Conservation (phyloP, 2,888 invertebrate species). For the Scrobipalpa costella region DNA sequence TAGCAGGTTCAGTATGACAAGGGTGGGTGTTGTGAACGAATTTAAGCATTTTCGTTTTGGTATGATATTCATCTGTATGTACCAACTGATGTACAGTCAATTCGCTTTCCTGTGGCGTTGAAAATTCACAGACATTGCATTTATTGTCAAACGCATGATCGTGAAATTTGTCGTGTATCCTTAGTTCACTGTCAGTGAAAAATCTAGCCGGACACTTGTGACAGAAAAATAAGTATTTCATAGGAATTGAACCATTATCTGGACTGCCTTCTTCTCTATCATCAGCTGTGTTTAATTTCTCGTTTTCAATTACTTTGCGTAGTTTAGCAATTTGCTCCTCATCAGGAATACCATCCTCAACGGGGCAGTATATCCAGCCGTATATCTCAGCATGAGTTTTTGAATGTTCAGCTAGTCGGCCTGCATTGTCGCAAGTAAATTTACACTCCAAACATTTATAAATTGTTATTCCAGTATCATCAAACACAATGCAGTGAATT, state of each 20-base stretch:
- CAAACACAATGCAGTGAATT: conserved; percentile 83
- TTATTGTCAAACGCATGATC: conserved; percentile 82
- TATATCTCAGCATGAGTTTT: conserved; percentile 88
- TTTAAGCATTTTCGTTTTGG: conserved; percentile 86
- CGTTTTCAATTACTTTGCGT: conserved; percentile 65
- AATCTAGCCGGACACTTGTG: conserved; percentile 92
- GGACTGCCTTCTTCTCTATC: conserved; percentile 52
- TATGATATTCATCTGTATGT: conserved; percentile 90
- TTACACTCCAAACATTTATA: conserved; percentile 89
- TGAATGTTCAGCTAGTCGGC: conserved; percentile 85
- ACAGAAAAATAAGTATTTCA: conserved; percentile 84
- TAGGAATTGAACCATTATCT: conserved; percentile 56
- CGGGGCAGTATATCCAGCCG: conserved; percentile 86
- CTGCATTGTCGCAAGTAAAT: conserved; percentile 88
- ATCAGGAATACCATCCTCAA: conserved; percentile 83
- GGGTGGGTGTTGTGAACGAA: conserved; percentile 84
- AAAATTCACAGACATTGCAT: conserved; percentile 90
- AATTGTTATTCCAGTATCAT: conserved; percentile 76
- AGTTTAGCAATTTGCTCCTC: conserved; percentile 83
- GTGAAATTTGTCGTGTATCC: conserved; percentile 87
- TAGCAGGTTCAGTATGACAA: conserved; percentile 83
- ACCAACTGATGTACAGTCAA: conserved; percentile 86
- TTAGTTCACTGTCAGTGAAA: conserved; percentile 87
- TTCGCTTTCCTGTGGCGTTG: conserved; percentile 85
- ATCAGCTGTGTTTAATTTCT: conserved; percentile 53